Evolutionary conservation across 2,888 invertebrate species (phyloP), one percentile per base, ranked within the genome.

Genomic region (Orthosia cruda): DNA sequence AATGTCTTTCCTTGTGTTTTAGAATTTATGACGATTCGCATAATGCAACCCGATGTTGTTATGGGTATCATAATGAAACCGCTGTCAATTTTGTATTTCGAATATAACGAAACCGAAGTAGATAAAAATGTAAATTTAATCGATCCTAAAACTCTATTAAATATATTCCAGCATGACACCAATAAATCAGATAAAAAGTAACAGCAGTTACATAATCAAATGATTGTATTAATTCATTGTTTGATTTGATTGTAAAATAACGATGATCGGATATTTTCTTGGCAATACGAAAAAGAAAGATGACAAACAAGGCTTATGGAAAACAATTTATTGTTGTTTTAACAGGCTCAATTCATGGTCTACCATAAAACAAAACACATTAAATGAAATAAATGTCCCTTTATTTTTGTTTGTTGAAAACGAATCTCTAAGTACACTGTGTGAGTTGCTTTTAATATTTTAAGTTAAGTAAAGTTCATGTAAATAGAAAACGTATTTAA

Each of bases 271-370:
- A 40, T 50, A 63, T 72, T 66, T 62, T 52, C 11, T 45, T 32
- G 52, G 3, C 32, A 45, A 66, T 65, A 72, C 12, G 20, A 45
- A 72, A 57, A 57, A 47, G 54, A 69, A 55, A 81, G 66, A 71
- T 12, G 4, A 69, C 65, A 62, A 71, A 71, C 32, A 81, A 49
- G 52, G 67, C 84, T 71, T 68, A 63, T 63, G 20, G 47, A 61
- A 66, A 54, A 50, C 65, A 72, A 73, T 84, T 73, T 71, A 59
- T 73, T 73, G 62, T 64, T 77, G 47, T 63, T 55, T 58, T 55
- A 57, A 73, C 62, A 20, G n/a, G 32, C 55, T 84, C 70, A 58
- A 72, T 77, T 66, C 65, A 54, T 52, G 62, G 13, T 54, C 49
- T 45, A 16, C 40, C n/a, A 26, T n/a, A 57, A 57, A 65, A 16